These are phyloP conservation scores for Oreochromis grahami DNA, from an alignment of 2,797 vertebrate genomes.

Conservation along the genomic window DNA sequence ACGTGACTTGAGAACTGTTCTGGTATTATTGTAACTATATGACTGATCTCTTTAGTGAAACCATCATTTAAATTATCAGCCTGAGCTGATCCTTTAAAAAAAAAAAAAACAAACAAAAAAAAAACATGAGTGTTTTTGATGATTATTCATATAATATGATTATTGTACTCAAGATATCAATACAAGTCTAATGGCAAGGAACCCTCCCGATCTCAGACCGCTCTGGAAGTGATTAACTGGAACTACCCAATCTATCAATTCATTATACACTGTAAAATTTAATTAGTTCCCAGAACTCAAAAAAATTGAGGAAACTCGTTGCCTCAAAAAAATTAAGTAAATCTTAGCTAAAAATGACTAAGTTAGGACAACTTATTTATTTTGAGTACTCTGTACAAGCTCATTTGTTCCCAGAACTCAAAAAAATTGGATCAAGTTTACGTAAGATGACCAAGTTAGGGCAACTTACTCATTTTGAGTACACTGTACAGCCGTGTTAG, in stretches of 20 bases:
- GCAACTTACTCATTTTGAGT: no score
- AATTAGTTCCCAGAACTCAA: no score
- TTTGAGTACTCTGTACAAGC: no score
- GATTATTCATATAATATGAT: not conserved
- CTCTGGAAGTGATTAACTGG: not conserved
- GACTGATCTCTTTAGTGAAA: not conserved
- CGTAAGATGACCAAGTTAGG: no score
- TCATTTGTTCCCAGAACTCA: no score
- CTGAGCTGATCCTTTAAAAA: not conserved
- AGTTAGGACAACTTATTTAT: no score
- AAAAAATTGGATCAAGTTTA: no score
- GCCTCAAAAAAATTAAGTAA: no score
- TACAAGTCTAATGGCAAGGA: not conserved
- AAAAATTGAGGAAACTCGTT: no score
- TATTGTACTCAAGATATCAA: not conserved
- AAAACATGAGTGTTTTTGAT: not conserved
- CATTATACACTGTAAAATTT: not conserved
- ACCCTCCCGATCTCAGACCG: not conserved
- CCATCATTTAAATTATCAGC: not conserved
- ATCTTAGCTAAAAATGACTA: no score
- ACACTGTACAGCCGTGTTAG: no score
- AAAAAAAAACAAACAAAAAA: not conserved
- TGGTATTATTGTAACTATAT: not conserved
- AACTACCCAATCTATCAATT: not conserved
- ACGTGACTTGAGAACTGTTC: not conserved